A percentile compares a stretch with the other conserved stretches of the same genome.
Conservation (phyloP, 1,140 invertebrate species). For the Campoletis sonorensis region DNA sequence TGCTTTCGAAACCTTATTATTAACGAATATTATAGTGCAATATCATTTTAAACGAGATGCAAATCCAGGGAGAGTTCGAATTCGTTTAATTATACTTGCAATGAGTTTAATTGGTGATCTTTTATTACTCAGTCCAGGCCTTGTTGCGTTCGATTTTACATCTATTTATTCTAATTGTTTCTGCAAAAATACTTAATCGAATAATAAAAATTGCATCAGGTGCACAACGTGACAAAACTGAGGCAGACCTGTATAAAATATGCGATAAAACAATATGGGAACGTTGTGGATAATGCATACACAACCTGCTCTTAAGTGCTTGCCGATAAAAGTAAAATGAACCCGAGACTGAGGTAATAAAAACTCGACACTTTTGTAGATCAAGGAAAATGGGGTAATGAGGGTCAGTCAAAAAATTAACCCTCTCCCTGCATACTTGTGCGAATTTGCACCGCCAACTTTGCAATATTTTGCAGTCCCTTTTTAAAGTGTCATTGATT, state of each 20-base stretch:
- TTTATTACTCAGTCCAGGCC: no score
- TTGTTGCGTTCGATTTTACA: no score
- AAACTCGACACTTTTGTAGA: background rate
- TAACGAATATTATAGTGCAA: background rate
- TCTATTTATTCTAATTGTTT: no score
- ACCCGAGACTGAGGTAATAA: background rate
- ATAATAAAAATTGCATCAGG: no score
- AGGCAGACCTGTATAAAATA: background rate
- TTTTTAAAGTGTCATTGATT: no score
- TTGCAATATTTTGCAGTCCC: no score
- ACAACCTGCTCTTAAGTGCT: slow-evolving; percentile 6
- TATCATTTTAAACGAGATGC: background rate
- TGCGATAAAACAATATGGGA: background rate
- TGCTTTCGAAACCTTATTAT: background rate
- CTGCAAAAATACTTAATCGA: no score
- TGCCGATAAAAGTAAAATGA: slow-evolving; percentile 12
- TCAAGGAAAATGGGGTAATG: background rate
- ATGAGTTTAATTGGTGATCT: no score
- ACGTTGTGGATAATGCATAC: background rate
- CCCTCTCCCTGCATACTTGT: no score
- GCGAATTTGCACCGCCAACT: no score
- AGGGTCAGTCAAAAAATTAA: background rate
- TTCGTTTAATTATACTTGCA: background rate
- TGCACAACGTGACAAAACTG: background rate
- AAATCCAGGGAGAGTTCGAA: background rate